Base-by-base conservation (phyloP, 2,888 invertebrate species). In the Escarpia spicata region DNA sequence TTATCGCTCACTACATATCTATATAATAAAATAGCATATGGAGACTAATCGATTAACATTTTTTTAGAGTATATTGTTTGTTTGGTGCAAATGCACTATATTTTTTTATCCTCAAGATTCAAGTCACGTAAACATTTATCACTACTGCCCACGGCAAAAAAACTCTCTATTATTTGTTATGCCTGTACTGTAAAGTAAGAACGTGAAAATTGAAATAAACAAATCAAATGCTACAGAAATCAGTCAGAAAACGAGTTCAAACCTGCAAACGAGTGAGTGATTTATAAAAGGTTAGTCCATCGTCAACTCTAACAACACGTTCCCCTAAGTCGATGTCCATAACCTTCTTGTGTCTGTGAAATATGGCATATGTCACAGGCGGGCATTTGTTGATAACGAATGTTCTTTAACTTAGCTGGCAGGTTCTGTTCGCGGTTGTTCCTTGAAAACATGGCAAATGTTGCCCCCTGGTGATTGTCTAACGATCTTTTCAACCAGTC, bases 191-290 rank as follows among this genome's bases (percentile, higher is more conserved):
- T 52, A 15, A 52, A 52, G 52, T 4, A 52, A 52, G 15, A 9
- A 52, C 2, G 75, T n/a, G 26, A 75, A 12, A 12, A 52, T 12
- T 12, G 52, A 52, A 19, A 19, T 26, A 19, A 75, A 8, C 75
- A 52, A 52, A 52, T 9, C 9, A 52, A 52, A 52, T 9, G 12
- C 9, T 2, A 52, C 52, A 52, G 9, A 52, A 52, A 52, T 52
- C 0, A n/a, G n/a, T 1, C 19, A 75, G n/a, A 75, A 75, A 75
- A 75, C 75, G 75, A 75, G 75, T 75, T 75, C 75, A 75, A 75
- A 75, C 75, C 75, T 75, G 75, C 75, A 75, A 19, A 75, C 75
- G 75, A 75, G 75, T 75, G 75, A 75, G 75, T 26, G 75, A 75
- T 75, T 75, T 75, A 75, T 75, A 75, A 75, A 75, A 75, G 26